phyloP scores from a whole-genome alignment of 2,113 vertebrate species.

The Saiga tatarica region DNA sequence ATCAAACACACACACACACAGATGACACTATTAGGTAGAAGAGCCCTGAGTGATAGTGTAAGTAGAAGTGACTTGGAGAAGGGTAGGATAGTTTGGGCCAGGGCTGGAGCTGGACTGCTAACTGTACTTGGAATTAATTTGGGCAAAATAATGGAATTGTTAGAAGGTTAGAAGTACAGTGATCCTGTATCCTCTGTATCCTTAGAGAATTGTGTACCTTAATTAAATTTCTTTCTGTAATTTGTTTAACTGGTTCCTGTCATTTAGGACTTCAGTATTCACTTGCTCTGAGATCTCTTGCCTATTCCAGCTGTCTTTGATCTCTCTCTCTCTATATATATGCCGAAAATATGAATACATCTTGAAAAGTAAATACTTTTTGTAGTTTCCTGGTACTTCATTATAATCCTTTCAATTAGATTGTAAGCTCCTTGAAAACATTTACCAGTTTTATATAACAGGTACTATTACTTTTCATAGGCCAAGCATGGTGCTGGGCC shows the following conservation, averaged over 20 bases:
- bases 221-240: not conserved
- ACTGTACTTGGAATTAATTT: not conserved
- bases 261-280: not conserved
- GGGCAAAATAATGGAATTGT: not conserved
- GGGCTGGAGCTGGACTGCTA: not conserved
- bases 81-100: not conserved
- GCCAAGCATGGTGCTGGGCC: not conserved
- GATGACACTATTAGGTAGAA: not conserved
- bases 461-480: not conserved
- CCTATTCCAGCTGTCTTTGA: not conserved
- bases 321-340: not conserved
- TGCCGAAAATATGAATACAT: not conserved
- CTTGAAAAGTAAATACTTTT: slow-evolving; percentile 6
- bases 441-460: not conserved
- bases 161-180: not conserved
- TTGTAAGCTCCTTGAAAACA: slow-evolving; percentile 16
- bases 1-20: not conserved
- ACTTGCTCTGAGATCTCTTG: not conserved
- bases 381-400: slow-evolving; percentile 22
- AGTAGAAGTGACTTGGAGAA: not conserved
- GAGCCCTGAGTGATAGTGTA: not conserved
- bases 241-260: not conserved
- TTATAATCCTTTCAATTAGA: not conserved
- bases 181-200: not conserved
- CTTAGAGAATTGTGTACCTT: not conserved